Evolutionary conservation across 1,140 invertebrate genomes (phyloP).

Genomic region (Leptopilina clavipes): DNA sequence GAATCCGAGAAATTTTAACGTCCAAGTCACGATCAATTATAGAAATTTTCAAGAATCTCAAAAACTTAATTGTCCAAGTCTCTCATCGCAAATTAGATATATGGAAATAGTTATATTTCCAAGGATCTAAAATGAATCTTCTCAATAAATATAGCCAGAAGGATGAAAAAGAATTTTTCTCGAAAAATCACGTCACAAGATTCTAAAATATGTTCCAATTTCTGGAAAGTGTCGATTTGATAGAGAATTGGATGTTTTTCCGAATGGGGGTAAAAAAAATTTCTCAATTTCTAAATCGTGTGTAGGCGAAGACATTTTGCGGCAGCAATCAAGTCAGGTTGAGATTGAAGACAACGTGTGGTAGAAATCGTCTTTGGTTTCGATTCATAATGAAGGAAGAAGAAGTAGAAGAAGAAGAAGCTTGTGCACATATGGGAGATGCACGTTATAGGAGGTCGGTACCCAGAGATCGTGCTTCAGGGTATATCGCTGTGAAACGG

Average conservation of each 20-base stretch:
- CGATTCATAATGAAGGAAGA: constrained; percentile 27
- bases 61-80: too few relatives aligned
- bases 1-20: neutral
- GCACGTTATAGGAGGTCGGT: constrained; percentile 19
- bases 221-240: too few relatives aligned
- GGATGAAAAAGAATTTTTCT: too few relatives aligned
- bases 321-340: neutral
- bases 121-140: too few relatives aligned
- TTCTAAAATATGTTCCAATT: too few relatives aligned
- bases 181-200: too few relatives aligned
- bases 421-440: neutral
- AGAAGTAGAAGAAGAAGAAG: too few relatives aligned
- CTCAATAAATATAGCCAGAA: too few relatives aligned
- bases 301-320: neutral
- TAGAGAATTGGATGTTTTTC: too few relatives aligned
- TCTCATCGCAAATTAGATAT: too few relatives aligned
- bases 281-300: neutral
- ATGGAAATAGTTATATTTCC: too few relatives aligned
- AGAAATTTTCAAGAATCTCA: too few relatives aligned
- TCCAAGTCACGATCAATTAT: neutral
- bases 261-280: neutral
- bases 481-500: constrained; percentile 8
- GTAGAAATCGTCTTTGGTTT: constrained; percentile 21
- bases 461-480: constrained; percentile 7
- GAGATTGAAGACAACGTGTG: neutral